Percentiles rank a stretch among this genome's conserved stretches.
phyloP scores from a whole-genome alignment of 2,113 vertebrate species.

The Ochotona princeps region DNA sequence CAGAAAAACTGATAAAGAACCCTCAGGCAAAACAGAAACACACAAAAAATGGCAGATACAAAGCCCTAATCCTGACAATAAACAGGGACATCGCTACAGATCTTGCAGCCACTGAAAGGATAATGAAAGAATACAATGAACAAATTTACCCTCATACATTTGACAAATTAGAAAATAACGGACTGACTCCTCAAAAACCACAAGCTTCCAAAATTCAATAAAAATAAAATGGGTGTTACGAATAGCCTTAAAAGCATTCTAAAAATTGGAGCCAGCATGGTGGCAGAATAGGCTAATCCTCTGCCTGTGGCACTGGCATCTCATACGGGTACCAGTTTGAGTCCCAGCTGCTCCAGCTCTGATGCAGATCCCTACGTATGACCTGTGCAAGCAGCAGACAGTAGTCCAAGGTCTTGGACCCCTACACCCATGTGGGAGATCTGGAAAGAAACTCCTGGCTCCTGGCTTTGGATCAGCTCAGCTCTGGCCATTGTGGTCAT shows the following conservation, averaged over 20 bases:
- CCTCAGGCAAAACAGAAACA: not conserved
- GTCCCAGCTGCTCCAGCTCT: no score
- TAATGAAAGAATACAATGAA: not conserved
- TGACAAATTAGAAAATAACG: conserved; percentile 13
- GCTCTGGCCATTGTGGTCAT: no score
- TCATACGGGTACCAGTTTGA: no score
- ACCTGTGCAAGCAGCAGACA: no score
- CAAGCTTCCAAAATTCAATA: not conserved
- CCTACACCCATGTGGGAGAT: no score
- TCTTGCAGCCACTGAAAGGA: not conserved
- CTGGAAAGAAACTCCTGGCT: no score
- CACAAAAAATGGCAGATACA: not conserved
- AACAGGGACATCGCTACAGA: not conserved
- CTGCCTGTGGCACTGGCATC: no score
- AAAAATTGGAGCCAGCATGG: not conserved
- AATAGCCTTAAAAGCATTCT: not conserved
- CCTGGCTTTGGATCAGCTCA: no score
- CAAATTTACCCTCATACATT: not conserved
- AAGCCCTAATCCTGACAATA: not conserved
- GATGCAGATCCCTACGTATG: no score
- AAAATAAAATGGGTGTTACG: not conserved
- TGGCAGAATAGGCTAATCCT: no score
- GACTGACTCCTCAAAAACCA: not conserved
- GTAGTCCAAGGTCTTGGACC: no score
- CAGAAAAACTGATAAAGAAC: not conserved